These are phyloP conservation scores for Scylla paramamosain DNA, from an alignment of 1,140 invertebrate species.

Conservation along the genomic window DNA sequence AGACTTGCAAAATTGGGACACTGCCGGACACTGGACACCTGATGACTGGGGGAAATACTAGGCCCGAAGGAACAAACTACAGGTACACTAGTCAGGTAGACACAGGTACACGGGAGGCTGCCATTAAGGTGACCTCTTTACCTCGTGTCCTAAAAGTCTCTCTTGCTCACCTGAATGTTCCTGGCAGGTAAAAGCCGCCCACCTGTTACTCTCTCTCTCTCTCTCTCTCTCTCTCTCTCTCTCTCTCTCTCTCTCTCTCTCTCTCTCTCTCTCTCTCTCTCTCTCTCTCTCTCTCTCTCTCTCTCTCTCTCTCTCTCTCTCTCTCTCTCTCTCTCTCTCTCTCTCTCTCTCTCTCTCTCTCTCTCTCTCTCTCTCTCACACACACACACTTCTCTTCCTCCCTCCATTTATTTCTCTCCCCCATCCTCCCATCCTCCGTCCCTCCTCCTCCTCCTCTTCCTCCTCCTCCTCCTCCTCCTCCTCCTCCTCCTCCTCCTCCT, in stretches of 20 bases:
- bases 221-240: constrained; percentile 22
- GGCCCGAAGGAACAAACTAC: not conserved
- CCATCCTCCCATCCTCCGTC: not conserved
- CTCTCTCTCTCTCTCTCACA: not conserved
- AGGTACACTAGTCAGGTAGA: not conserved
- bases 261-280: not conserved
- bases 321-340: constrained; percentile 7
- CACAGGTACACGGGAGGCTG: not conserved
- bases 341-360: not conserved
- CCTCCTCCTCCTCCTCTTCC: too few species aligned
- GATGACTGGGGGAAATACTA: too few species aligned
- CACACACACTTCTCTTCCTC: not conserved
- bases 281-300: not conserved
- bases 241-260: not conserved
- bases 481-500: not conserved
- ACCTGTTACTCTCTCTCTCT: constrained; percentile 12
- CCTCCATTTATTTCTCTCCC: not conserved
- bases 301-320: not conserved
- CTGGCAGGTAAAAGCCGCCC: not conserved
- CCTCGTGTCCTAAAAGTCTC: not conserved
- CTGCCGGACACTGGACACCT: not conserved
- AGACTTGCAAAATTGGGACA: not conserved
- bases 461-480: not conserved
- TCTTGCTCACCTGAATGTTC: not conserved
- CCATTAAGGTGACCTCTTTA: not conserved